phyloP scores from a whole-genome alignment of 2,797 vertebrate genomes.

The Netta rufina region DNA sequence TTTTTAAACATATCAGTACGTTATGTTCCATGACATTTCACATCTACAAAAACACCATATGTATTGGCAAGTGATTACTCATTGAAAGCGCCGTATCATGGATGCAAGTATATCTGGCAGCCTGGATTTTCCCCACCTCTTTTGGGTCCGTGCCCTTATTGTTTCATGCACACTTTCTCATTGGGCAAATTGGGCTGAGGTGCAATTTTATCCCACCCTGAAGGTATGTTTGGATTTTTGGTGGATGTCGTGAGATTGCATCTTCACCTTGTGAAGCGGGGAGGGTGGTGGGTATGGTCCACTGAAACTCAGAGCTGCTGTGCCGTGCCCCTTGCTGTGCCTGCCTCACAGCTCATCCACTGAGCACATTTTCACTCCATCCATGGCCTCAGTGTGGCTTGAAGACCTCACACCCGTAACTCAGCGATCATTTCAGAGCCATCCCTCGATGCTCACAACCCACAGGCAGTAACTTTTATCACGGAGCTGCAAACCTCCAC shows the following conservation, averaged over 20 bases:
- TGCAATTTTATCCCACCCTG: not conserved
- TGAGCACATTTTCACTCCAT: not conserved
- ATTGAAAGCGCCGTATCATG: conserved; percentile 44
- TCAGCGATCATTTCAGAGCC: not conserved
- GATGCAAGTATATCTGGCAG: conserved; percentile 50
- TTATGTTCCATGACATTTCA: conserved; percentile 74
- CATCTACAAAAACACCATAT: conserved; percentile 73
- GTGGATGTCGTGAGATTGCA: not conserved
- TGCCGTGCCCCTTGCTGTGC: rapidly evolving
- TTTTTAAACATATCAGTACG: conserved; percentile 73
- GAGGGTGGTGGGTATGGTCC: not conserved
- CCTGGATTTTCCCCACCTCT: conserved; percentile 41
- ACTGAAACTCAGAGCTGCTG: not conserved
- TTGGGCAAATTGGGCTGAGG: rapidly evolving
- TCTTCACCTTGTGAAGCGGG: rapidly evolving
- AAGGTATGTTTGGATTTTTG: not conserved
- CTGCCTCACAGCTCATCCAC: not conserved
- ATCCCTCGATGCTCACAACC: conserved; percentile 20
- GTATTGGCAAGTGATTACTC: conserved; percentile 69
- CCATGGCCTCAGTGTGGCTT: not conserved
- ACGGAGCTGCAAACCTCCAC: conserved; percentile 30
- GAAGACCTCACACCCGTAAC: not conserved
- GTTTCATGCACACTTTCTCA: not conserved
- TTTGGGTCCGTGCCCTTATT: conserved; percentile 62
- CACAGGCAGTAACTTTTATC: conserved; percentile 35